phyloP scores from a whole-genome alignment of 2,888 invertebrate genomes.

The Dolomedes plantarius region DNA sequence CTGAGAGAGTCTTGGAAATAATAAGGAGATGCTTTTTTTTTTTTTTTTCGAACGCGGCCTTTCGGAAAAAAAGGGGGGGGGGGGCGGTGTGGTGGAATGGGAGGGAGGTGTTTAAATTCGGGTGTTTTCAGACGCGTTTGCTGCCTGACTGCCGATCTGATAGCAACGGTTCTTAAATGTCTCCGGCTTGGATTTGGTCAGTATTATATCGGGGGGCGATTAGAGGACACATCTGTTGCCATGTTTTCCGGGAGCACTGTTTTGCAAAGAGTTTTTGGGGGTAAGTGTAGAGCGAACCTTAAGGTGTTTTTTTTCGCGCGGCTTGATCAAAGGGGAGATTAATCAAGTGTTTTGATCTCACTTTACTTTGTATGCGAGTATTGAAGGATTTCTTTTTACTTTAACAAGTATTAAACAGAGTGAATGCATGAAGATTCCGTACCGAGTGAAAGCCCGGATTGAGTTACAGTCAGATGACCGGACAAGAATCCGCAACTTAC shows the following conservation, averaged over 20 bases:
- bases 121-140: not conserved
- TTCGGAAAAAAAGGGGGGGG: not conserved
- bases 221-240: not conserved
- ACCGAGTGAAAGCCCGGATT: no score
- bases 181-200: not conserved
- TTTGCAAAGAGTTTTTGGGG: no score
- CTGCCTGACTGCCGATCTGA: not conserved
- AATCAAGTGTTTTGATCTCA: not conserved
- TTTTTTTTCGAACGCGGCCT: not conserved
- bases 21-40: slow-evolving; percentile 25
- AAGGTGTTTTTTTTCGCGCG: no score
- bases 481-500: no score
- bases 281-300: no score
- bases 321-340: not conserved
- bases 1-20: slow-evolving; percentile 32
- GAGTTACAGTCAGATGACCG: no score
- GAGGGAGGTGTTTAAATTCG: not conserved
- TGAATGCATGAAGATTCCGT: no score
- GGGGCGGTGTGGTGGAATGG: not conserved
- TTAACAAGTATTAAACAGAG: no score
- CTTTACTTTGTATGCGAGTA: no score
- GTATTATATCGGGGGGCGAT: not conserved
- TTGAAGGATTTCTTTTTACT: no score
- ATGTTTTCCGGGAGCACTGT: no score
- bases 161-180: not conserved